Percentiles rank a stretch among this genome's conserved stretches.
Evolutionary conservation across 2,888 invertebrate genomes (phyloP).

Genomic region (Drosophila yooni): DNA sequence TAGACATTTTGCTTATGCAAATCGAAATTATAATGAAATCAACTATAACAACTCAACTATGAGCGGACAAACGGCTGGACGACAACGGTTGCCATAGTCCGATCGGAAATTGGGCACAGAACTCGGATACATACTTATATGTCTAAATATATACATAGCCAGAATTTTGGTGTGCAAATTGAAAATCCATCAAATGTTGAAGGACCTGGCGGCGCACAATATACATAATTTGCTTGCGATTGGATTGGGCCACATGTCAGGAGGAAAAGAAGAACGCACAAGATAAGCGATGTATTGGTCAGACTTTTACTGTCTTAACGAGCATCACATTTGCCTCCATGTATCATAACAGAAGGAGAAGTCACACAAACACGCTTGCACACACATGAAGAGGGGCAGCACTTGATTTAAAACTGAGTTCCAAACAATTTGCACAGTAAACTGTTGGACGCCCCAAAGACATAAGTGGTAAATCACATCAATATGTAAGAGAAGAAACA

Average conservation of each 20-base stretch:
- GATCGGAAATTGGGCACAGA: conserved; percentile 8
- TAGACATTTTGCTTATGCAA: conserved; percentile 78
- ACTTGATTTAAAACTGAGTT: conserved; percentile 77
- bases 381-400: conserved; percentile 3
- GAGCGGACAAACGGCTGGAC: conserved; percentile 6
- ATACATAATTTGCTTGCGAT: conserved; percentile 42
- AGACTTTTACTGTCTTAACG: conserved; percentile 53
- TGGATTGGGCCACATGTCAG: conserved; percentile 30
- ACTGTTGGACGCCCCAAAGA: conserved; percentile 74
- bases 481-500: conserved; percentile 73
- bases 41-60: conserved; percentile 60
- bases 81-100: conserved; percentile 9
- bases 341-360: conserved; percentile 40
- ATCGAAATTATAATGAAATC: conserved; percentile 81
- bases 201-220: conserved; percentile 22
- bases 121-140: background rate
- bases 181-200: conserved; percentile 35
- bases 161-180: conserved; percentile 25
- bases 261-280: conserved; percentile 38
- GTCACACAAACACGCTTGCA: background rate
- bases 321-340: conserved; percentile 51
- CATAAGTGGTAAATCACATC: conserved; percentile 83
- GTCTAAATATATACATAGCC: background rate
- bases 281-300: conserved; percentile 52
- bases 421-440: conserved; percentile 78